Conservation (phyloP, 2,888 invertebrate genomes). For the Orthosia incerta region DNA sequence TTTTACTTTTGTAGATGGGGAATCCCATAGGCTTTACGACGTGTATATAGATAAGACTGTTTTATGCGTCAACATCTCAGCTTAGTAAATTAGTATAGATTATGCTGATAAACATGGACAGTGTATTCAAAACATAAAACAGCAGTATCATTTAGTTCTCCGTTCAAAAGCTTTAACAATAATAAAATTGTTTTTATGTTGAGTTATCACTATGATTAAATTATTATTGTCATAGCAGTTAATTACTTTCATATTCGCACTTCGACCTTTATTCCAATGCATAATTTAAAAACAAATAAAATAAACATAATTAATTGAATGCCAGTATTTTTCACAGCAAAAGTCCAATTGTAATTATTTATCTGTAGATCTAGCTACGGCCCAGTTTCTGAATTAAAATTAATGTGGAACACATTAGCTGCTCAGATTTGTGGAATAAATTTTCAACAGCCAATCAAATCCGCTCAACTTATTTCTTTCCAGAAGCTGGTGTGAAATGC, state of each 20-base stretch:
- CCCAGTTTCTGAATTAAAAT: no score
- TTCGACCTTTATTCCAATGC: slow-evolving; percentile 4
- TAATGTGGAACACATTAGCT: no score
- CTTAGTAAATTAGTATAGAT: neutral
- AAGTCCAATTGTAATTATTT: no score
- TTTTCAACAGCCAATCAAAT: neutral
- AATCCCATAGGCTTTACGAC: neutral
- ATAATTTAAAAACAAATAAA: neutral
- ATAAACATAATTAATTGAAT: neutral
- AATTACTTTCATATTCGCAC: slow-evolving; percentile 4
- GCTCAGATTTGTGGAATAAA: no score
- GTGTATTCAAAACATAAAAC: neutral
- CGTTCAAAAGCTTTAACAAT: slow-evolving; percentile 3
- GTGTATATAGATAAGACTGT: neutral
- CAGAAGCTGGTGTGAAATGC: no score
- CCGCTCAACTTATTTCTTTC: no score
- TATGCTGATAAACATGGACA: slow-evolving; percentile 3
- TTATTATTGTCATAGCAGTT: slow-evolving; percentile 9
- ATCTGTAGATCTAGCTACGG: no score
- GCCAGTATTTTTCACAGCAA: neutral
- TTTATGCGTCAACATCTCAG: neutral
- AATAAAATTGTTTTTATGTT: neutral
- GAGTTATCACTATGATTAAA: neutral
- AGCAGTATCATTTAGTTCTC: neutral
- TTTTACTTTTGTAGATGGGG: neutral